Percentiles rank a stretch among this genome's conserved stretches.
phyloP scores from a whole-genome alignment of 1,140 invertebrate genomes.

The Lordiphosa stackelbergi region DNA sequence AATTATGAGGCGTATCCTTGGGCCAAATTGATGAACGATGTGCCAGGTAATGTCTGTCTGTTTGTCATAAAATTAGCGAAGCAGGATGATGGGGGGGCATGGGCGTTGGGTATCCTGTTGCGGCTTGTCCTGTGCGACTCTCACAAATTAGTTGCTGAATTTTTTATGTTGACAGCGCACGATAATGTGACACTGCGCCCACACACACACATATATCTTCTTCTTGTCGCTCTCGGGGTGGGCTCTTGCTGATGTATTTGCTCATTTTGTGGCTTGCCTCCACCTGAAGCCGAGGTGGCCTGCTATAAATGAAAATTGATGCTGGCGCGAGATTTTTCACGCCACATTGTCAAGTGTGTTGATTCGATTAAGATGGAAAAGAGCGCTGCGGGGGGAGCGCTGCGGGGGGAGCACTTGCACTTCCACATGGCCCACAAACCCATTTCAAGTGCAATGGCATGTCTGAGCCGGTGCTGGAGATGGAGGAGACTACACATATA shows the following conservation, averaged over 20 bases:
- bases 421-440: slow-evolving; percentile 48
- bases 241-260: slow-evolving; percentile 30
- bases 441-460: slow-evolving; percentile 50
- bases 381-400: slow-evolving; percentile 1
- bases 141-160: slow-evolving; percentile 65
- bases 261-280: slow-evolving; percentile 24
- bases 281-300: slow-evolving; percentile 17
- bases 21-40: slow-evolving; percentile 14
- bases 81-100: background rate
- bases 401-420: slow-evolving; percentile 8
- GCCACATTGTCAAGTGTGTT: slow-evolving; percentile 61
- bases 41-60: slow-evolving; percentile 20
- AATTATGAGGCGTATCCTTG: slow-evolving; percentile 43
- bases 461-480: slow-evolving; percentile 9
- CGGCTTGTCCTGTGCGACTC: slow-evolving; percentile 18
- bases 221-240: slow-evolving; percentile 16
- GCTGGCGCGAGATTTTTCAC: slow-evolving; percentile 61
- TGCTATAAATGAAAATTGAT: slow-evolving; percentile 62
- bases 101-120: slow-evolving; percentile 10
- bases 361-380: slow-evolving; percentile 55
- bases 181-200: slow-evolving; percentile 32
- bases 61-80: slow-evolving; percentile 60
- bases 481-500: slow-evolving; percentile 18
- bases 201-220: slow-evolving; percentile 38
- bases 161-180: slow-evolving; percentile 46